These are phyloP conservation scores for Hololepta plana DNA, from an alignment of 2,888 invertebrate species.

Conservation along the genomic window DNA sequence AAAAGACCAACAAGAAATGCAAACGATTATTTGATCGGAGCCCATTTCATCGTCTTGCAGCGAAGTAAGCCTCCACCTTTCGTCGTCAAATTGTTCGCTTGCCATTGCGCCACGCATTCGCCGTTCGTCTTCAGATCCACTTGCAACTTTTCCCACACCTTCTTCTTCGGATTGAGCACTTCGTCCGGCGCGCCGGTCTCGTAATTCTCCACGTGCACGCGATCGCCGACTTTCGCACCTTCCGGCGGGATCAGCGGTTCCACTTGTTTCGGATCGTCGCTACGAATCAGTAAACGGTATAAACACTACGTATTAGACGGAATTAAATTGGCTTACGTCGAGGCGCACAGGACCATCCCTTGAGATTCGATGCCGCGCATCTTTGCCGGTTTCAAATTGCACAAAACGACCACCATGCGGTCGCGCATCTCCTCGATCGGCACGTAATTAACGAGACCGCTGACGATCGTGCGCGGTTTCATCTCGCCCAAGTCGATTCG, in stretches of 20 bases:
- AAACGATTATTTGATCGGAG: slow-evolving; percentile 71
- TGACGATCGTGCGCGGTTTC: slow-evolving; percentile 52
- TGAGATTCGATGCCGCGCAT: slow-evolving; percentile 83
- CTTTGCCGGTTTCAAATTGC: slow-evolving; percentile 93
- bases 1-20: too few species aligned
- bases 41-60: slow-evolving; percentile 58
- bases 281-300: slow-evolving; percentile 19
- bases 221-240: slow-evolving; percentile 63
- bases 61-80: slow-evolving; percentile 54
- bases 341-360: slow-evolving; percentile 90
- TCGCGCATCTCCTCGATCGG: slow-evolving; percentile 80
- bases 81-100: slow-evolving; percentile 59
- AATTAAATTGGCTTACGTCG: slow-evolving; percentile 44
- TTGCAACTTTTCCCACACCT: slow-evolving; percentile 87
- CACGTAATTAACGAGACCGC: slow-evolving; percentile 84
- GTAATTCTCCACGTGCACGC: slow-evolving; percentile 67
- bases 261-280: slow-evolving; percentile 60
- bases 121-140: slow-evolving; percentile 55
- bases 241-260: slow-evolving; percentile 71
- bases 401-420: slow-evolving; percentile 78
- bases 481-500: slow-evolving; percentile 78
- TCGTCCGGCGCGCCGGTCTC: slow-evolving; percentile 62
- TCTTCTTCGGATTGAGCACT: slow-evolving; percentile 87
- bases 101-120: slow-evolving; percentile 67
- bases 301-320: background rate